Percentiles rank a stretch among this genome's conserved stretches.
phyloP scores from a whole-genome alignment of 1,140 invertebrate genomes.

The Rhopalosiphum padi region DNA sequence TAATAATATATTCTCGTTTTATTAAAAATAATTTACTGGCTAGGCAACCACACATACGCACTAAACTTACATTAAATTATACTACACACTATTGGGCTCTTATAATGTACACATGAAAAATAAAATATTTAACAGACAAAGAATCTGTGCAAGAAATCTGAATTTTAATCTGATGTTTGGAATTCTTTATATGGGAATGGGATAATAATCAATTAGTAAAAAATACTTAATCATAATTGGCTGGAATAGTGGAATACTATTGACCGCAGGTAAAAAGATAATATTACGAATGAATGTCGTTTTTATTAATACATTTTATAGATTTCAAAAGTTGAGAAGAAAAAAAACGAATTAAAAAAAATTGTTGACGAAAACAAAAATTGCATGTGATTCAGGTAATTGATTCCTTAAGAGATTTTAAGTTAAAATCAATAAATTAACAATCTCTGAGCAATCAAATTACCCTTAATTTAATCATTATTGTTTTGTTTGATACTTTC shows the following conservation, averaged over 20 bases:
- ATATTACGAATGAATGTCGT: background rate
- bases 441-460: conserved; percentile 6
- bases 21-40: conserved; percentile 33
- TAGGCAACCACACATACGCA: conserved; percentile 22
- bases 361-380: background rate
- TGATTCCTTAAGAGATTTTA: background rate
- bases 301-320: background rate
- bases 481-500: background rate
- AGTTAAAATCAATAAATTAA: background rate
- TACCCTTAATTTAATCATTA: background rate
- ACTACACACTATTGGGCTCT: background rate
- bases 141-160: background rate
- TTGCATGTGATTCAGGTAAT: background rate
- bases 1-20: background rate
- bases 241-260: background rate
- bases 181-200: background rate
- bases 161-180: background rate
- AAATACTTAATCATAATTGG: background rate
- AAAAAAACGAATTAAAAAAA: background rate
- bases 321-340: background rate
- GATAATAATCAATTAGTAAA: background rate
- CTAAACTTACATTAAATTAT: background rate
- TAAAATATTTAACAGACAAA: background rate
- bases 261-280: background rate
- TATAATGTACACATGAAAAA: background rate